These are phyloP conservation scores for Oligia strigilis DNA, from an alignment of 2,888 invertebrate species.

Conservation along the genomic window DNA sequence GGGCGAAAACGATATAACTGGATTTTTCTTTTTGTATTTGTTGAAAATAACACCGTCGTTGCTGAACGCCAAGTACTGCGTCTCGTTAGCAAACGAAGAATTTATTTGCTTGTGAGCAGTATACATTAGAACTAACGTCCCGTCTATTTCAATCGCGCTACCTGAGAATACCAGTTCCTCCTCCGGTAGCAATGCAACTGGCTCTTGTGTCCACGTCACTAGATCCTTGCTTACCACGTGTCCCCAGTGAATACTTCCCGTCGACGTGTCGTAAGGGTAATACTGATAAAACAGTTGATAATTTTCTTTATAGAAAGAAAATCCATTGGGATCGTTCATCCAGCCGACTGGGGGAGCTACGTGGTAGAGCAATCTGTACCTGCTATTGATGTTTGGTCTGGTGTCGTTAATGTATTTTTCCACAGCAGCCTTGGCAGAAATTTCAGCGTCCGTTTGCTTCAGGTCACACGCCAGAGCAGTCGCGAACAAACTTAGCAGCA, in stretches of 20 bases:
- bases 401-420: constrained; percentile 26
- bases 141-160: constrained; percentile 83
- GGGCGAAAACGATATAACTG: constrained; percentile 79
- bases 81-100: constrained; percentile 61
- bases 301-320: constrained; percentile 85
- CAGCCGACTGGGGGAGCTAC: constrained; percentile 86
- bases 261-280: constrained; percentile 83
- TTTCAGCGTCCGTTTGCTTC: constrained; percentile 15
- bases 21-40: constrained; percentile 84
- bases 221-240: constrained; percentile 86
- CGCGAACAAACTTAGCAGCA: constrained; percentile 66
- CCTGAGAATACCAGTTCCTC: constrained; percentile 86
- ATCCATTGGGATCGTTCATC: constrained; percentile 91
- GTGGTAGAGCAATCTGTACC: constrained; percentile 82
- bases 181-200: constrained; percentile 87
- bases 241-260: constrained; percentile 90
- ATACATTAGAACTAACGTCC: constrained; percentile 82
- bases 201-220: constrained; percentile 85
- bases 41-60: constrained; percentile 82
- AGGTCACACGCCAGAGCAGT: constrained; percentile 55
- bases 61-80: constrained; percentile 83
- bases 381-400: constrained; percentile 12
- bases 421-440: background rate
- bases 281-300: constrained; percentile 90
- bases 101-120: constrained; percentile 72